A percentile compares a stretch with the other conserved stretches of the same genome.
phyloP scores from a whole-genome alignment of 2,797 vertebrate species.

The Naso thynnoides region DNA sequence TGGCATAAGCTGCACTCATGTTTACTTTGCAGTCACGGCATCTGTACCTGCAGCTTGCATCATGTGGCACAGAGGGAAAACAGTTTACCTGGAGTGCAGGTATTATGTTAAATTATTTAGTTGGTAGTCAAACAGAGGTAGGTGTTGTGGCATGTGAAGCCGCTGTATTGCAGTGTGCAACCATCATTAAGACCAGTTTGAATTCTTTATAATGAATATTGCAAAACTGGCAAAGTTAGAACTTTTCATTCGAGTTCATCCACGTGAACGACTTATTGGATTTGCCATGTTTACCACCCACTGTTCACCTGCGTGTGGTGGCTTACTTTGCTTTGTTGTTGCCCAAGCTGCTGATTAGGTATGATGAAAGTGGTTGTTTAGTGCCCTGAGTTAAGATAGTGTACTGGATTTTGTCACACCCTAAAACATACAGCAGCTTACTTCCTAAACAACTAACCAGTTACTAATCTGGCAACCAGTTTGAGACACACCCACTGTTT shows the following conservation, averaged over 20 bases:
- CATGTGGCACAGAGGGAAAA: background rate
- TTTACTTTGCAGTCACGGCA: background rate
- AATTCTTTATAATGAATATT: background rate
- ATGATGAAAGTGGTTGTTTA: background rate
- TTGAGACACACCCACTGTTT: conserved; percentile 1
- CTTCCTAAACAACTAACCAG: background rate
- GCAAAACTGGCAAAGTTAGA: background rate
- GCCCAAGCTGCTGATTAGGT: background rate
- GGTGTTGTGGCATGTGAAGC: background rate
- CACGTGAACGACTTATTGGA: background rate
- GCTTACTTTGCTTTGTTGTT: background rate
- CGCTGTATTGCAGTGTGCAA: background rate
- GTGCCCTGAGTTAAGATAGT: background rate
- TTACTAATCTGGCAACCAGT: background rate
- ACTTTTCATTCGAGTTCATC: background rate
- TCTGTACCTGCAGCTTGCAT: background rate
- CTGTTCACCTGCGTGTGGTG: background rate
- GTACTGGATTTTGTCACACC: background rate
- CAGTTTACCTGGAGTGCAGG: conserved; percentile 9
- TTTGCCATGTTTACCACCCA: background rate
- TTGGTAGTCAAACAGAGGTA: conserved; percentile 4
- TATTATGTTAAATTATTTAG: background rate
- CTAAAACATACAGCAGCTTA: background rate
- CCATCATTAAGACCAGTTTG: background rate
- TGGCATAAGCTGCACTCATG: background rate